Base-by-base conservation (phyloP, 35 echinoderm and acorn worm genomes). In the Diadema setosum region DNA sequence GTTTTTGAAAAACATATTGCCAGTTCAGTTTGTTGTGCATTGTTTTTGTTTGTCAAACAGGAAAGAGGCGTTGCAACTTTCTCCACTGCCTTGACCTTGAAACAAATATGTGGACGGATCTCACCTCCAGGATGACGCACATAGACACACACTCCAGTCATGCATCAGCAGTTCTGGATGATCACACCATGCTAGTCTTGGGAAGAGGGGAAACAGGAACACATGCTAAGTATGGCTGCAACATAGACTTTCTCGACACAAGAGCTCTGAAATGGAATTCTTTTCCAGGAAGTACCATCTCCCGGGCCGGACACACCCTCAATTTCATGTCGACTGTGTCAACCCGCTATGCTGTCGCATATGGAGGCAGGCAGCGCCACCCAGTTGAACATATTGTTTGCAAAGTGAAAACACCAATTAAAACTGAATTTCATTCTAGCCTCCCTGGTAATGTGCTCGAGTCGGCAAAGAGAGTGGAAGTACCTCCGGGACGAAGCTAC, bases 21-120 rank as follows among this genome's bases (percentile, higher is more conserved):
- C n/a, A n/a, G n/a, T n/a, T n/a, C n/a, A n/a, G n/a, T n/a, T n/a
- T n/a, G n/a, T 33, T 70, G 31, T 14, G 31, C 11, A 11, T 70
- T 11, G 20, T 14, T 24, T 24, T 70, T 70, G 65, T 26, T 26
- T 8, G 20, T 12, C 20, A 3, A 39, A 34, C 50, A 89, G 87
- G 87, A 39, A 89, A 89, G 87, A 81, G 87, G 44, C 73, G 87
- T 18, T 89, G 87, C 20, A 89, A 89, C 39, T 89, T 89, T 42
- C 75, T 89, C 5, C 87, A 89, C 75, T 59, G 32, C 39, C 56
- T 89, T 45, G 75, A 89, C 75, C 2, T 89, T 5, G 75, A 81
- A 26, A 60, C 24, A 5, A 48, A 74, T 50, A 33, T 48, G 45
- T 89, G 87, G 87, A 81, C 29, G 29, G 87, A 89, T 39, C 25